Base-by-base conservation (phyloP, 1,140 invertebrate genomes). In the Globodera rostochiensis region DNA sequence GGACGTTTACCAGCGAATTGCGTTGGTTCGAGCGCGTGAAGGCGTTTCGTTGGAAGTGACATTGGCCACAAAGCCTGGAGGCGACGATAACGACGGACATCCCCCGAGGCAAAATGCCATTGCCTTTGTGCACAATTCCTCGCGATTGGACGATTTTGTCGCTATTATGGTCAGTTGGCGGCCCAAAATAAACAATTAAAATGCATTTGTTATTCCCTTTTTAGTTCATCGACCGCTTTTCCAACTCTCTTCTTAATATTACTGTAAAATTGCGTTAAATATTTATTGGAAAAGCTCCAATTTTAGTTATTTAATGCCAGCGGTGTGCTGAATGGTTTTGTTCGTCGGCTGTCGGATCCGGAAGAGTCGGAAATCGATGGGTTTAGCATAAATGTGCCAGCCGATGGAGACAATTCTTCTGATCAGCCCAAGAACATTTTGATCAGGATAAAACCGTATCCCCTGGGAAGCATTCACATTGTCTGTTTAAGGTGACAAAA, bases 191-290 rank as follows among this genome's bases (percentile, higher is more conserved):
- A 19, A 15, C 19, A 64, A 64, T n/a, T 64, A 64, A 64, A 11
- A 13, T 6, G 1, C 15, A 64, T 53, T 53, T 6, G 1, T 9
- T 36, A 36, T 9, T 9, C 7, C 50, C 13, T 64, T 64, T 64
- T 64, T 15, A 64, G 57, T 19, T 64, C 19, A 79, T 86, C n/a
- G 85, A 86, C 53, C 21, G 67, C 60, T 85, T 79, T 50, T 85
- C 83, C n/a, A 86, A 87, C 77, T 84, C 83, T 53, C 60, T 87
- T 11, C 60, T 86, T 6, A 86, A 87, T 81, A 53, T 86, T 36
- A 86, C 74, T 36, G 79, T 87, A 25, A 49, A 46, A 74, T 77
- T 67, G 36, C n/a, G 46, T 19, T 19, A 57, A 3, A 46, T 25
- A 66, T 66, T 9, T 67, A 7, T 36, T 66, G 36, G 13, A 67